Conservation (phyloP, 2,888 invertebrate genomes). For the Xanthia togata region DNA sequence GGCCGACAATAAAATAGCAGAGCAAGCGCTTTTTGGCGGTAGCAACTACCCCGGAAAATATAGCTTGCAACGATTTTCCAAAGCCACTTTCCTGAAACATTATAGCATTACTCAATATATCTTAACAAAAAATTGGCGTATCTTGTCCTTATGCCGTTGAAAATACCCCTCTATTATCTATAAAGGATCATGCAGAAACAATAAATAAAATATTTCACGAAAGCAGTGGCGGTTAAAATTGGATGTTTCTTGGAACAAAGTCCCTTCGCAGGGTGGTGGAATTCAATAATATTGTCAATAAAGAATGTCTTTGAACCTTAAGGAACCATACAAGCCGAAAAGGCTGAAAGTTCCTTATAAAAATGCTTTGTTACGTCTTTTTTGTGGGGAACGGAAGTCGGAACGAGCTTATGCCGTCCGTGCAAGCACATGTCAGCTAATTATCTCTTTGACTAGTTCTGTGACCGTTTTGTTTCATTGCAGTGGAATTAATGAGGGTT, state of each 20-base stretch:
- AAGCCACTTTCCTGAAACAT: constrained; percentile 43
- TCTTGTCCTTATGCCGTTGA: constrained; percentile 40
- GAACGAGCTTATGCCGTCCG: constrained; percentile 36
- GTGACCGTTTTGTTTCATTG: constrained; percentile 10
- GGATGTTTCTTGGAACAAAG: constrained; percentile 73
- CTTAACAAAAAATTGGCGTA: constrained; percentile 55
- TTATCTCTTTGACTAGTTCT: constrained; percentile 22
- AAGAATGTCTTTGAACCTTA: constrained; percentile 67
- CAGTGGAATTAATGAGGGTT: constrained; percentile 14
- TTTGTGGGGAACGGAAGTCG: constrained; percentile 18
- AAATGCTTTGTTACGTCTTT: constrained; percentile 65
- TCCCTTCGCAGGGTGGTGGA: constrained; percentile 69
- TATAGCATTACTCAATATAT: constrained; percentile 40
- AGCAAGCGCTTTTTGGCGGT: not conserved
- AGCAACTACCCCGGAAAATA: constrained; percentile 6
- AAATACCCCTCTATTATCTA: constrained; percentile 67
- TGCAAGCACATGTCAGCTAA: constrained; percentile 30
- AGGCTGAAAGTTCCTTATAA: constrained; percentile 64
- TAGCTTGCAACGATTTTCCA: constrained; percentile 19
- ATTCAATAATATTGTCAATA: constrained; percentile 81
- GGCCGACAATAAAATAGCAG: constrained; percentile 7
- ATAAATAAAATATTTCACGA: constrained; percentile 78
- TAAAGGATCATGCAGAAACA: constrained; percentile 77
- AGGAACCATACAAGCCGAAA: constrained; percentile 66
- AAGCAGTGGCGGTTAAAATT: constrained; percentile 73